Conservation (phyloP, 1,140 invertebrate genomes). For the Hydropsyche tenuis region DNA sequence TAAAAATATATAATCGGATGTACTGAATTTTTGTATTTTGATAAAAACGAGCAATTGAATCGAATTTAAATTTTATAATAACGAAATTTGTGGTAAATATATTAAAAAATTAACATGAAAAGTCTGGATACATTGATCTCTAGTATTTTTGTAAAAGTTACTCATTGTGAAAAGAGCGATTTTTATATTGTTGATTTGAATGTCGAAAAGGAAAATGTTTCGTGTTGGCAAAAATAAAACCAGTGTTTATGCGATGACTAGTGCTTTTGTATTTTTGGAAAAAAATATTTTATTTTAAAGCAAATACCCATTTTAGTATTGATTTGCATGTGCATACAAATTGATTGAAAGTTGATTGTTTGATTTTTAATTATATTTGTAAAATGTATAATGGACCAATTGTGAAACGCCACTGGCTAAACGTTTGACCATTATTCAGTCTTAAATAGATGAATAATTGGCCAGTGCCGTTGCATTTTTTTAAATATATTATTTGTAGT, state of each 20-base stretch:
- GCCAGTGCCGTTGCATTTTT: not conserved
- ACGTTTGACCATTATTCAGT: too few species aligned
- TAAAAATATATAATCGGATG: not conserved
- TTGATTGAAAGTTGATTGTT: conserved; percentile 9
- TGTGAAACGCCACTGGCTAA: not conserved
- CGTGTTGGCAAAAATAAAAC: conserved; percentile 11
- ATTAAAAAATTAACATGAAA: not conserved
- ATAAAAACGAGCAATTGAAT: conserved; percentile 21
- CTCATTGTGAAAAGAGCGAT: not conserved
- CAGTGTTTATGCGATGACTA: not conserved
- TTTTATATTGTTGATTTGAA: conserved; percentile 18
- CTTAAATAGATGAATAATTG: not conserved
- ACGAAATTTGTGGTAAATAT: not conserved
- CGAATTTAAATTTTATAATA: conserved; percentile 27
- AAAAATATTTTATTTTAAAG: not conserved
- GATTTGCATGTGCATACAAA: not conserved
- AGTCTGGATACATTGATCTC: conserved; percentile 19
- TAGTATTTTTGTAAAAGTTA: conserved; percentile 21
- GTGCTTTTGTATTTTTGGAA: not conserved
- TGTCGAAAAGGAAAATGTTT: not conserved
- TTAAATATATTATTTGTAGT: not conserved
- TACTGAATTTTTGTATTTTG: conserved; percentile 31
- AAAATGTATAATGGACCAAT: conserved; percentile 20
- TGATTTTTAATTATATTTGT: conserved; percentile 15
- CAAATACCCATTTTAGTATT: not conserved